Evolutionary conservation across 30 jellyfish, hydroid and myxozoan species (phyloP), one percentile per base, ranked within the genome.

Genomic region (Phacellophora camtschatica): DNA sequence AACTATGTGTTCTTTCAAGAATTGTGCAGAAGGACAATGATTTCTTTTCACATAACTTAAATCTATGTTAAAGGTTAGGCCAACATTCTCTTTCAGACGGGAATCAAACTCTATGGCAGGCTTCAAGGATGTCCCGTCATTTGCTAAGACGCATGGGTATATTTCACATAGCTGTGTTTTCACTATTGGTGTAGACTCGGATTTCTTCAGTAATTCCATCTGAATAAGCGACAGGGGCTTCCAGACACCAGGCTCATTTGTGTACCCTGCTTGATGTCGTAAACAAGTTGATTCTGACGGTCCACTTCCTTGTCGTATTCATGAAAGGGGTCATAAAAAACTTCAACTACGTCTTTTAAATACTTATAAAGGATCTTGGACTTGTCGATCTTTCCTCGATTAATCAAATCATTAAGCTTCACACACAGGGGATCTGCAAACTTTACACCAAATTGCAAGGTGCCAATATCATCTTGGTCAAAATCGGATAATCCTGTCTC

Each of bases 191-290:
- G 41, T 65, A 67, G 82, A 67, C 31, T 71, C 33, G 43, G 34
- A 49, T 57, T 49, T 48, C 37, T 49, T 48, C 73, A 53, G 27
- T 71, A 71, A 56, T 49, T 71, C 85, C 46, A 71, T 74, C 31
- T 71, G 83, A 18, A 41, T 49, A 34, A 34, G 83, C 69, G 67
- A 39, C 12, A 68, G 67, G 42, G 67, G 67, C 30, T 68, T 68
- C 67, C 66, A 39, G 42, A 68, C 67, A 23, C 83, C 83, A 39
- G 83, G 67, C 83, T 68, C 83, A 69, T 25, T 39, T 35, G 71
- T 39, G 42, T 39, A 68, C 69, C 67, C 83, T 18, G 67, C 83
- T 39, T 68, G 66, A 45, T 69, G 4, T 68, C 42, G 37, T 18
- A 68, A 69, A 46, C 83, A 68, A 35, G 66, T 42, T 39, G 49